phyloP scores from a whole-genome alignment of 2,113 vertebrate genomes.

The Canis aureus region DNA sequence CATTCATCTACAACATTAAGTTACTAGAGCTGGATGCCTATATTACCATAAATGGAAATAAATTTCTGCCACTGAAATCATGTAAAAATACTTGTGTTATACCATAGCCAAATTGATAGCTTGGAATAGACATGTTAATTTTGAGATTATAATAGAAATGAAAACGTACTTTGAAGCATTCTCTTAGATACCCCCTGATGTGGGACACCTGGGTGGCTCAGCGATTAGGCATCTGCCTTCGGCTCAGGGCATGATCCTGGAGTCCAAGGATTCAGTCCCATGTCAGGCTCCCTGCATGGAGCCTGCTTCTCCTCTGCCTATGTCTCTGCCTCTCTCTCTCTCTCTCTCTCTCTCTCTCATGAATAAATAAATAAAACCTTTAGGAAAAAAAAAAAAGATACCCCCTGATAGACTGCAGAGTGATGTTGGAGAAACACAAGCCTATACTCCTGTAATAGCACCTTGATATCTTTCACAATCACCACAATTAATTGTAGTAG shows the following conservation, averaged over 20 bases:
- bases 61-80: not conserved
- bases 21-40: not conserved
- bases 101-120: not conserved
- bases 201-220: too few species aligned
- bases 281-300: too few species aligned
- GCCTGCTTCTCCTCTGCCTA: too few species aligned
- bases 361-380: too few species aligned
- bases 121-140: not conserved
- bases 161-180: not conserved
- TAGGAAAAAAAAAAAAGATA: too few species aligned
- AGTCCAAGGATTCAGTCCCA: too few species aligned
- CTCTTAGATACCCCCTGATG: not conserved
- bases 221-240: too few species aligned
- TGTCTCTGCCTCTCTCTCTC: too few species aligned
- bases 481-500: not conserved
- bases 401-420: not conserved
- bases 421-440: not conserved
- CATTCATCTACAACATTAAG: not conserved
- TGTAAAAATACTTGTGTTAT: not conserved
- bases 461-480: not conserved
- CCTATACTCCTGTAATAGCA: not conserved
- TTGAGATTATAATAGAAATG: not conserved
- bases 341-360: too few species aligned
- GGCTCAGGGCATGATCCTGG: too few species aligned
- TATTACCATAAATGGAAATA: not conserved